A percentile compares a stretch with the other conserved stretches of the same genome.
Conservation (phyloP, 2,113 vertebrate genomes). For the Prunella fulvescens region DNA sequence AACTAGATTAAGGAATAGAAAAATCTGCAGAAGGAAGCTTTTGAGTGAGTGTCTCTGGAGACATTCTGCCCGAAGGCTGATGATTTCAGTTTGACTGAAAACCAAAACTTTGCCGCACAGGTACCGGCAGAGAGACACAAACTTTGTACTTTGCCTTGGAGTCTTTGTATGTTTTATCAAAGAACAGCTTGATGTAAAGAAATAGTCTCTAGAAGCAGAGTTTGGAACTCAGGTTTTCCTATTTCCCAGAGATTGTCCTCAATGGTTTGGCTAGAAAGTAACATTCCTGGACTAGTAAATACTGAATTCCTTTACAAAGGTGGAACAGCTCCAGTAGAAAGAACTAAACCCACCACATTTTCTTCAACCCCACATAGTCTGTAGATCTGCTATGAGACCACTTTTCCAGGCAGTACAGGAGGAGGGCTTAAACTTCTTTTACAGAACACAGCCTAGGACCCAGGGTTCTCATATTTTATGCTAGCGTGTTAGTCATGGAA, state of each 20-base stretch:
- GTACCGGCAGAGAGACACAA: not conserved
- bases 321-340: slow-evolving; percentile 4
- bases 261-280: not conserved
- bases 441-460: not conserved
- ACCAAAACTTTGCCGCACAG: fast-evolving
- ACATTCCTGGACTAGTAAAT: not conserved
- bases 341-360: not conserved
- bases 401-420: not conserved
- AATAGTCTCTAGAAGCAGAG: not conserved
- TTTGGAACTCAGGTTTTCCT: slow-evolving; percentile 3
- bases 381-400: not conserved
- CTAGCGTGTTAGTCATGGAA: not conserved
- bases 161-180: not conserved
- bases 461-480: not conserved
- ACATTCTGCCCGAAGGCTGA: not conserved
- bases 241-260: not conserved
- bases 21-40: not conserved
- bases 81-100: not conserved
- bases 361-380: not conserved
- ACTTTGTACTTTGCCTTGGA: not conserved
- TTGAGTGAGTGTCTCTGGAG: not conserved
- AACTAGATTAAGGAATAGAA: not conserved
- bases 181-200: not conserved
- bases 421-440: not conserved
- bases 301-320: not conserved